Conservation (phyloP, 35 echinoderm and acorn worm genomes). For the Eucidaris tribuloides region DNA sequence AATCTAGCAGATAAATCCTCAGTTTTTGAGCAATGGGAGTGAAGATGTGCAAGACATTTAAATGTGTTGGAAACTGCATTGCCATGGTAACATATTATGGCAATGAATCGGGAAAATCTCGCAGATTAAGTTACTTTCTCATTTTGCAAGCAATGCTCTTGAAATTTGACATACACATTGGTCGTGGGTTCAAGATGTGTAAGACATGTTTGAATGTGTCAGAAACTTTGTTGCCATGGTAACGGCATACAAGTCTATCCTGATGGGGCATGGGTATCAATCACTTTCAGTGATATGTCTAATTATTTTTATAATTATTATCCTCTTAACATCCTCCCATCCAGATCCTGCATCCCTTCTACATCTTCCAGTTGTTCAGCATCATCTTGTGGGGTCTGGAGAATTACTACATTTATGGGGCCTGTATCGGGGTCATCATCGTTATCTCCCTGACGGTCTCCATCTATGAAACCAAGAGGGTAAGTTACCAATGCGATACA, state of each 20-base stretch:
- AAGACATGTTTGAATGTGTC: neutral
- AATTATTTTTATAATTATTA: neutral
- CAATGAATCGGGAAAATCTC: no score
- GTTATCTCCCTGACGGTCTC: slow-evolving; percentile 71
- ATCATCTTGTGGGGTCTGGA: slow-evolving; percentile 80
- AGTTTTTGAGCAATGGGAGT: neutral
- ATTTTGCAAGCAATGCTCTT: no score
- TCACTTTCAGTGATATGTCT: neutral
- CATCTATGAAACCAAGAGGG: slow-evolving; percentile 93
- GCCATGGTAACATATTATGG: neutral
- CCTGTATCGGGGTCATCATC: slow-evolving; percentile 74
- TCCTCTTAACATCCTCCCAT: neutral
- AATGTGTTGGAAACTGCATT: neutral
- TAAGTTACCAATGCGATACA: no score
- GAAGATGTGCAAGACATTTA: neutral
- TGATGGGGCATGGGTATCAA: neutral
- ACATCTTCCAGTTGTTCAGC: slow-evolving; percentile 95
- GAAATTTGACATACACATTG: neutral
- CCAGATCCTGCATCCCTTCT: slow-evolving; percentile 92
- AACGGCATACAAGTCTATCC: neutral
- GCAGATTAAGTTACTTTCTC: no score
- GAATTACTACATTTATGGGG: slow-evolving; percentile 80
- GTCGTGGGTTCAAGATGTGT: no score
- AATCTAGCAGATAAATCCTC: no score
- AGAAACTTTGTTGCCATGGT: neutral